Evolutionary conservation across 2,113 vertebrate genomes (phyloP), one percentile per base, ranked within the genome.

Genomic region (Salvelinus fontinalis): DNA sequence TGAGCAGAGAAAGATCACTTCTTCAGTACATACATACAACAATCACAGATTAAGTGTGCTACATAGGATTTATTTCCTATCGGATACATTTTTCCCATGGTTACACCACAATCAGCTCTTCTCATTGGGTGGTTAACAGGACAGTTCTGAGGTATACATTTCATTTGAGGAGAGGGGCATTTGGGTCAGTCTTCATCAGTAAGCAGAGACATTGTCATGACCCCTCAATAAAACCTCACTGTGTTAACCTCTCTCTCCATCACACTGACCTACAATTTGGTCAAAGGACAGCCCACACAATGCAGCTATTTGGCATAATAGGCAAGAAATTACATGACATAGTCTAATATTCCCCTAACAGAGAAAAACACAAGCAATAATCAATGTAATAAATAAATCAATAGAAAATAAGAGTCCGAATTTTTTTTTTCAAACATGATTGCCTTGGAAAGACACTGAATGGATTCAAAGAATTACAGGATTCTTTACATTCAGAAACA

Each of bases 101-200:
- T 67, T 57, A 80, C 70, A 79, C 64, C 44, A 77, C 44, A 77
- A 84, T 85, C 87, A 86, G 83, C 81, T 79, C 13, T 77, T 80
- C 49, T 72, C 29, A 31, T 75, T 71, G 20, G 31, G 39, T 87
- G 75, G 68, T 80, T 64, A 71, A 72, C n/a, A 70, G 59, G 67
- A 76, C 71, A 78, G 60, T 54, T 81, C 51, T 71, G 57, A 29
- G 72, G 79, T 79, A 78, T 76, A 77, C 51, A 54, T 54, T 54
- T 54, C 1, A 67, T 66, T 66, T 69, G 39, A n/a, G 51, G 29
- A 18, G 16, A 13, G 8, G 29, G 65, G 27, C 29, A 9, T 18
- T 31, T 67, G 65, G 65, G 6, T 18, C 65, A 68, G 65, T 18
- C 65, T 29, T 67, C 65, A 67, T 18, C 59, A 75, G 70, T 26